Base-by-base conservation (phyloP, 2,888 invertebrate species). In the Andrena fulva region DNA sequence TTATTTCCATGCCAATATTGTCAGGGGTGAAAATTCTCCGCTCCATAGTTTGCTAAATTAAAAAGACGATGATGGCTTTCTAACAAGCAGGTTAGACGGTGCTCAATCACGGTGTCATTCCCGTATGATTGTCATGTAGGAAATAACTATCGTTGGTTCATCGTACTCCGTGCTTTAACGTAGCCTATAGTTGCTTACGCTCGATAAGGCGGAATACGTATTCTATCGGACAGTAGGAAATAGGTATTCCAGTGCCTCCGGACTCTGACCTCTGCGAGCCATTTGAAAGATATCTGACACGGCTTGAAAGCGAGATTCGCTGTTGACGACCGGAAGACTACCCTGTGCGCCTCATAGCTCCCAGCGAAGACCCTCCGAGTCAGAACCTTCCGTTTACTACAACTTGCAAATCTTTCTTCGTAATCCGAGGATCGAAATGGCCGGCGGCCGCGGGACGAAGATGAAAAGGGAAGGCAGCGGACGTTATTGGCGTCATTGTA, bases 51-150 rank as follows among this genome's bases (percentile, higher is more conserved):
- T 42, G 16, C 42, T 12, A 42, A 16, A 42, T 16, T 42, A 12
- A 42, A 4, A 16, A 42, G 42, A 42, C 42, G 5, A 42, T 1
- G 42, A 42, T 4, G 12, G 42, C 16, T 16, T 42, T 1, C 42
- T 16, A 42, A 42, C 42, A 16, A 16, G 16, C 42, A 16, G 5
- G 12, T 42, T 42, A 42, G 16, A 42, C 5, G 42, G 3, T 42
- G 68, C 56, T 42, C 42, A 31, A 74, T 74, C 42, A 42, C 68
- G 2, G 8, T 59, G 42, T 5, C 42, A 56, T 68, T 68, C 31
- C 68, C n/a, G 12, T 42, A 16, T 68, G 69, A 56, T 42, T 59
- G 74, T 73, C 74, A 12, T 29, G 27, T n/a, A 8, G 56, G 31
- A 24, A 74, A 74, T 59, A 74, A 31, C 70, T 29, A 72, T 33